A percentile compares a stretch with the other conserved stretches of the same genome.
Conservation (phyloP, 2,797 vertebrate species). For the Nasua narica region DNA sequence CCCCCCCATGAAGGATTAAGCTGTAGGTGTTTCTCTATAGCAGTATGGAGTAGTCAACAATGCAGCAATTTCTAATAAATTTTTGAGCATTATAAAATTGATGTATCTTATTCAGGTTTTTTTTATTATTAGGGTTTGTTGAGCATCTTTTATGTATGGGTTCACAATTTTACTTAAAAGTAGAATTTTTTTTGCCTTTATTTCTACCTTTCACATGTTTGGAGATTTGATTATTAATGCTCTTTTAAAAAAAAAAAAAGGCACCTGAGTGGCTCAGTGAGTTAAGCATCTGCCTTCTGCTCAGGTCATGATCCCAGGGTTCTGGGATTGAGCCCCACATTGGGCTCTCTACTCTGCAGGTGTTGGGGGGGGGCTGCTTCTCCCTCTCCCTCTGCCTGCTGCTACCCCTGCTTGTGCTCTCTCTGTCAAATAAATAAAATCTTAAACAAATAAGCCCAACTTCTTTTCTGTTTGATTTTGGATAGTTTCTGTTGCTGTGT, state of each 20-base stretch:
- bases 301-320: too few relatives aligned
- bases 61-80: background rate
- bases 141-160: background rate
- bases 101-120: background rate
- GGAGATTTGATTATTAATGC: background rate
- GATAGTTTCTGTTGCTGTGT: background rate
- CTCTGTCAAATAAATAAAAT: background rate
- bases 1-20: background rate
- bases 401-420: background rate
- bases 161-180: background rate
- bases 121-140: background rate
- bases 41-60: background rate
- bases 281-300: too few relatives aligned
- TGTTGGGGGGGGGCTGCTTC: too few relatives aligned
- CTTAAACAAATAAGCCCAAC: background rate
- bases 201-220: background rate
- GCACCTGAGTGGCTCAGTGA: too few relatives aligned
- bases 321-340: too few relatives aligned
- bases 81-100: background rate
- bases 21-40: background rate
- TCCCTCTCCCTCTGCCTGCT: too few relatives aligned
- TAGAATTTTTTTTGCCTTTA: background rate
- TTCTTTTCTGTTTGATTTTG: background rate
- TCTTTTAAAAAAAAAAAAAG: background rate
- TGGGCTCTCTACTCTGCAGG: too few relatives aligned